Base-by-base conservation (phyloP, 2,797 vertebrate genomes). In the Cephalopachus bancanus region DNA sequence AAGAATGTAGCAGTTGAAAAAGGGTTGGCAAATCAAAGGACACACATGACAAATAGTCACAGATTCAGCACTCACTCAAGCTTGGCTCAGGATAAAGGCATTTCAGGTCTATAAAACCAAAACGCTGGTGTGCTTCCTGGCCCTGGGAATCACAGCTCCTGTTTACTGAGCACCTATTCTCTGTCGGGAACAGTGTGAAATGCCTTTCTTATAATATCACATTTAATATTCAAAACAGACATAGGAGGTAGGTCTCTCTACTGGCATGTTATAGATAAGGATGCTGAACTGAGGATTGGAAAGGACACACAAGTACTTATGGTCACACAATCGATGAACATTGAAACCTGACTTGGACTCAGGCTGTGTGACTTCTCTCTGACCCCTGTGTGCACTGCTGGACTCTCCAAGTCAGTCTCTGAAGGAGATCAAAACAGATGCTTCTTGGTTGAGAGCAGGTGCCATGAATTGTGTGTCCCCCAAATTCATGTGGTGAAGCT, bases 141-240 rank as follows among this genome's bases (percentile, higher is more conserved):
- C 7, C 0, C 5, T 5, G 22, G 17, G 28, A 19, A 59, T 26
- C 8, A 33, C 28, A 59, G 33, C 17, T 26, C 37, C 57, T 57
- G 26, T 72, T 44, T 30, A 8, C 44, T 10, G 65, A 55, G 7
- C 15, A 3, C 20, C 0, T 85, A 10, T 9, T 55, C 28, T 72
- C 14, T 60, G 28, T 10, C 0, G 12, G 59, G 60, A 92, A 24
- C n/a, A n/a, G 33, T 12, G n/a, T 15, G 37, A 33, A 4, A 9
- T 22, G 16, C 3, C 60, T 65, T 64, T 75, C 9, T 15, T 71
- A 71, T 1, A 10, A 16, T 17, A 59, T 90, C 11, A 55, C 10
- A 80, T n/a, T 49, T 91, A 88, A 59, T 80, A 55, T 75, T 84
- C n/a, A 33, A 91, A 75, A 75, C 10, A 88, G 53, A 30, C 7